Evolutionary conservation across 1,140 invertebrate genomes (phyloP).

Genomic region (Centruroides sculpturatus): DNA sequence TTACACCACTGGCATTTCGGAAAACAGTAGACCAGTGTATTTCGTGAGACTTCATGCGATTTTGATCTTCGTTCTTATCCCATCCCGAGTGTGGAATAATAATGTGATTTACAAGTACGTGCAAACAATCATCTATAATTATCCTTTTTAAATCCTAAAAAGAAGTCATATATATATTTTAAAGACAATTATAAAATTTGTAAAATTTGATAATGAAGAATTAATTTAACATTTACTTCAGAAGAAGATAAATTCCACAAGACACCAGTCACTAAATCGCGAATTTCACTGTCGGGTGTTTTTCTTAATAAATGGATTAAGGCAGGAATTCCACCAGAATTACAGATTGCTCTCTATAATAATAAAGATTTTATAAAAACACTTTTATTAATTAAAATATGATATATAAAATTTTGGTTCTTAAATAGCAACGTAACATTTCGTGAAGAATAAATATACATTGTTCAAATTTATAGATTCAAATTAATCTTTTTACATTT

Average conservation of each 20-base stretch:
- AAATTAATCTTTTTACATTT: no score
- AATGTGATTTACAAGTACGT: conserved; percentile 75
- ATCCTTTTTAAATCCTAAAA: conserved; percentile 64
- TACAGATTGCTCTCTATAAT: conserved; percentile 62
- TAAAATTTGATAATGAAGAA: not conserved
- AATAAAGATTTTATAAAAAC: not conserved
- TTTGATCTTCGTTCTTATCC: conserved; percentile 40
- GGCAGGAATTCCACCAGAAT: conserved; percentile 81
- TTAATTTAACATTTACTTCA: conserved; percentile 36
- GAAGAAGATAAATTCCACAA: conserved; percentile 98
- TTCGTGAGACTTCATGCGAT: conserved; percentile 31
- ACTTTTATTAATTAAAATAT: not conserved
- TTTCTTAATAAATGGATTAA: conserved; percentile 73
- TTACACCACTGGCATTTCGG: conserved; percentile 83
- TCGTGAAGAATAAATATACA: not conserved
- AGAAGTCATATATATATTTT: no score
- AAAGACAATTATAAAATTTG: no score
- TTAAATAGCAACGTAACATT: not conserved
- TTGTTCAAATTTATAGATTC: no score
- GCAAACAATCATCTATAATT: conserved; percentile 84
- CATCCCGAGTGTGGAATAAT: conserved; percentile 91
- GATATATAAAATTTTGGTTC: not conserved
- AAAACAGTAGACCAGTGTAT: conserved; percentile 92
- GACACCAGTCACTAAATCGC: conserved; percentile 89
- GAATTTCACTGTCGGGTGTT: conserved; percentile 80